Percentiles rank a stretch among this genome's conserved stretches.
phyloP scores from a whole-genome alignment of 2,113 vertebrate species.

The Rhabdornis inornatus region DNA sequence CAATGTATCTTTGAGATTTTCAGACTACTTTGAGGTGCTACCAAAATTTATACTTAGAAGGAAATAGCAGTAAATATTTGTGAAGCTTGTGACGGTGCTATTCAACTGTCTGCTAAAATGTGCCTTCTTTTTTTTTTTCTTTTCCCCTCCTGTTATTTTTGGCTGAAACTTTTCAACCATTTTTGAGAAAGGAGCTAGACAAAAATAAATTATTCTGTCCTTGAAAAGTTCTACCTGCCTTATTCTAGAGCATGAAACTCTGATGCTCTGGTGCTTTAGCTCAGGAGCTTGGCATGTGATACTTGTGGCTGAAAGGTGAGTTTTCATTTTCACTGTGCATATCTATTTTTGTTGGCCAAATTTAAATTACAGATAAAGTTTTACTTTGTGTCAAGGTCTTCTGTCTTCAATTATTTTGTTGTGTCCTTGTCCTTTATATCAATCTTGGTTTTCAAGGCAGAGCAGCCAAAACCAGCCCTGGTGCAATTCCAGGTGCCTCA shows the following conservation, averaged over 20 bases:
- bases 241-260: not conserved
- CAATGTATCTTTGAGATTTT: not conserved
- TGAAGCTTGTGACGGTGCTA: not conserved
- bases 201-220: slow-evolving; percentile 19
- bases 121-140: not conserved
- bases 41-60: not conserved
- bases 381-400: not conserved
- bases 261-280: not conserved
- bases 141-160: not conserved
- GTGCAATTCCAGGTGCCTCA: not conserved
- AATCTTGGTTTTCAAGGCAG: not conserved
- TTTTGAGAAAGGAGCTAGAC: slow-evolving; percentile 1
- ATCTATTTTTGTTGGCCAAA: not conserved
- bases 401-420: not conserved
- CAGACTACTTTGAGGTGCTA: not conserved
- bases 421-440: not conserved
- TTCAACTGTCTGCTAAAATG: not conserved
- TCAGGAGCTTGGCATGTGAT: not conserved
- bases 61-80: not conserved
- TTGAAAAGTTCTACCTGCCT: slow-evolving; percentile 1
- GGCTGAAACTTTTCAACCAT: not conserved
- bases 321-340: slow-evolving; percentile 9
- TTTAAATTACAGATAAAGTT: slow-evolving; percentile 15
- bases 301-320: not conserved
- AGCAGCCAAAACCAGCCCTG: not conserved